These are phyloP conservation scores for Macroglossus sobrinus DNA, from an alignment of 2,113 vertebrate species.

Conservation along the genomic window DNA sequence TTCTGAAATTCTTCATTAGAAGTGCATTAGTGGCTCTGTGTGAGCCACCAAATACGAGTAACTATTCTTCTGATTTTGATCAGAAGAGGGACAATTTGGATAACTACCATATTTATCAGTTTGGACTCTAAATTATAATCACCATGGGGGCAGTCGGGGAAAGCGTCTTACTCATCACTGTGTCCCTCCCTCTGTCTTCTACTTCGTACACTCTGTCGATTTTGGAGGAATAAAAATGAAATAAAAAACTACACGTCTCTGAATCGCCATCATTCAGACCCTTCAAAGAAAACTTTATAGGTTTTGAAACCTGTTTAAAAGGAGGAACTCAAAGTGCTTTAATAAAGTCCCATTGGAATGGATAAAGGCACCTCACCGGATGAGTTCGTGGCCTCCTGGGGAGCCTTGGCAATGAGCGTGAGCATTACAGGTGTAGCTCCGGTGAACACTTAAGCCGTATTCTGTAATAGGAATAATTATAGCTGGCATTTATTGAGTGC, in stretches of 20 bases:
- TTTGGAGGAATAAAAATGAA: neutral
- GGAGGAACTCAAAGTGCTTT: neutral
- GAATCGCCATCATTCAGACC: neutral
- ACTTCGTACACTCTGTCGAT: neutral
- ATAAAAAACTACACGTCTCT: neutral
- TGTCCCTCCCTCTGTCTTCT: fast-evolving
- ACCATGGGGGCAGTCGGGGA: fast-evolving
- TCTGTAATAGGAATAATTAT: neutral
- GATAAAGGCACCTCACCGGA: fast-evolving
- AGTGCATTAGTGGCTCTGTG: fast-evolving
- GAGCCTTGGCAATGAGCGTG: neutral
- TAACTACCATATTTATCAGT: neutral
- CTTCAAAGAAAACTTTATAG: neutral
- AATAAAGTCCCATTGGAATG: neutral
- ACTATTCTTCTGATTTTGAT: neutral
- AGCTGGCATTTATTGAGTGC: neutral
- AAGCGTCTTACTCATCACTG: fast-evolving
- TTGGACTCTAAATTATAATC: neutral
- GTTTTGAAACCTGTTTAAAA: neutral
- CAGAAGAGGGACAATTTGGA: neutral
- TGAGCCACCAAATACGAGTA: neutral
- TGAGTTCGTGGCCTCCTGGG: neutral
- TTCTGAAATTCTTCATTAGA: neutral
- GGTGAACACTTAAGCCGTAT: neutral
- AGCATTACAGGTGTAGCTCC: neutral